Evolutionary conservation across 2,888 invertebrate genomes (phyloP).

Genomic region (Synergus itoensis): DNA sequence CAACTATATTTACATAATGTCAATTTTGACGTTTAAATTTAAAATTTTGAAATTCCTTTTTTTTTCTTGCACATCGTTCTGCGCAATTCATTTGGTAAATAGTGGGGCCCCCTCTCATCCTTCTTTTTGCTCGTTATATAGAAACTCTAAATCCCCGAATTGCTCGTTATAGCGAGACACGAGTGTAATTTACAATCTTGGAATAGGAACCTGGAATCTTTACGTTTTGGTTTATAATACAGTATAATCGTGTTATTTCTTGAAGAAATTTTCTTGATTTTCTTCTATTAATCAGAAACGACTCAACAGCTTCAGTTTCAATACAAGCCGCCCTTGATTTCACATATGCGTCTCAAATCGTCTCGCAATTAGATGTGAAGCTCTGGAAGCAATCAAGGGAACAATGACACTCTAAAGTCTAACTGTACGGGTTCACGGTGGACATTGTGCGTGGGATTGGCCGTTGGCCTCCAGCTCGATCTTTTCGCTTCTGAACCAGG

Average conservation of each 20-base stretch:
- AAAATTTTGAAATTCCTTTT: no score
- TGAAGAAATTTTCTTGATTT: neutral
- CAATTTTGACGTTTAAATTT: no score
- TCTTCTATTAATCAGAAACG: neutral
- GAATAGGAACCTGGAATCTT: no score
- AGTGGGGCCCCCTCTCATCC: no score
- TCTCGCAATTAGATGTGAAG: neutral
- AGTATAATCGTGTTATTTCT: neutral
- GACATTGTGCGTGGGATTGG: constrained; percentile 64
- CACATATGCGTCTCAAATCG: neutral
- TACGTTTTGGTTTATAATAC: no score
- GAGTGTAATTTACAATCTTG: no score
- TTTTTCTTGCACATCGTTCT: no score
- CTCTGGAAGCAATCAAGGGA: constrained; percentile 67
- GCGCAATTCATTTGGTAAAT: no score
- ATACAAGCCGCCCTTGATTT: neutral
- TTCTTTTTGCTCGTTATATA: no score
- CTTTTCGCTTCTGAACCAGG: constrained; percentile 48
- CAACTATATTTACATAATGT: no score
- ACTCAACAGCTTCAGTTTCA: neutral
- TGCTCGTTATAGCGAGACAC: no score
- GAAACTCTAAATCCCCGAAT: no score
- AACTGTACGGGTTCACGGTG: constrained; percentile 58
- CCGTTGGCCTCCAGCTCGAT: constrained; percentile 54
- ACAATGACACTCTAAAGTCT: constrained; percentile 67